Percentiles rank a stretch among this genome's conserved stretches.
These are phyloP conservation scores for Synanthedon tipuliformis DNA, from an alignment of 2,888 invertebrate genomes.

Conservation along the genomic window DNA sequence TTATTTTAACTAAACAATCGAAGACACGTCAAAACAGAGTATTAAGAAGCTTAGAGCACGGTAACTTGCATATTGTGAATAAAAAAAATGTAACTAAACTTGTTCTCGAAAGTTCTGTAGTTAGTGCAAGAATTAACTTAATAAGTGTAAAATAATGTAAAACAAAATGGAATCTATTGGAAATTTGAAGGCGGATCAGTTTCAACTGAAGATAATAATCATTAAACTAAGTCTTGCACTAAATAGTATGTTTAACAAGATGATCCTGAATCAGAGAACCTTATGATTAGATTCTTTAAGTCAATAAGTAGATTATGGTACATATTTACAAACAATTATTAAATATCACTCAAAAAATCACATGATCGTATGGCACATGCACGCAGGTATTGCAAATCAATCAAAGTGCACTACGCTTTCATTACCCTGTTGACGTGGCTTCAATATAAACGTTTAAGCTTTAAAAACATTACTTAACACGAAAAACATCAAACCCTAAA, in stretches of 20 bases:
- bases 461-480: conserved; percentile 50
- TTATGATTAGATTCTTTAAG: conserved; percentile 40
- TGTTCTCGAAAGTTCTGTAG: conserved; percentile 14
- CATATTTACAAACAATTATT: conserved; percentile 68
- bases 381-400: conserved; percentile 45
- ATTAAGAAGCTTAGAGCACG: conserved; percentile 10
- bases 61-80: conserved; percentile 17
- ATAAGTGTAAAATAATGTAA: conserved; percentile 3
- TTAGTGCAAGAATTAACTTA: conserved; percentile 20
- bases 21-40: conserved; percentile 49
- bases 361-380: conserved; percentile 67
- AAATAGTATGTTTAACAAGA: conserved; percentile 21
- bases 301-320: conserved; percentile 55
- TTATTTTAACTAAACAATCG: conserved; percentile 40
- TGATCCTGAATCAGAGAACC: conserved; percentile 27
- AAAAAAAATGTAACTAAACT: conserved; percentile 14
- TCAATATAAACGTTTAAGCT: conserved; percentile 37
- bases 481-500: conserved; percentile 44
- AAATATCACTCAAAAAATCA: conserved; percentile 69
- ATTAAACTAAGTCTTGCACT: conserved; percentile 20
- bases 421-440: conserved; percentile 44
- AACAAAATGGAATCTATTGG: conserved; percentile 1
- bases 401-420: conserved; percentile 13
- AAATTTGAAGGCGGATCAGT: conserved; percentile 1
- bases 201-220: conserved; percentile 3